These are phyloP conservation scores for Protonemura montana DNA, from an alignment of 2,888 invertebrate species.

Conservation along the genomic window DNA sequence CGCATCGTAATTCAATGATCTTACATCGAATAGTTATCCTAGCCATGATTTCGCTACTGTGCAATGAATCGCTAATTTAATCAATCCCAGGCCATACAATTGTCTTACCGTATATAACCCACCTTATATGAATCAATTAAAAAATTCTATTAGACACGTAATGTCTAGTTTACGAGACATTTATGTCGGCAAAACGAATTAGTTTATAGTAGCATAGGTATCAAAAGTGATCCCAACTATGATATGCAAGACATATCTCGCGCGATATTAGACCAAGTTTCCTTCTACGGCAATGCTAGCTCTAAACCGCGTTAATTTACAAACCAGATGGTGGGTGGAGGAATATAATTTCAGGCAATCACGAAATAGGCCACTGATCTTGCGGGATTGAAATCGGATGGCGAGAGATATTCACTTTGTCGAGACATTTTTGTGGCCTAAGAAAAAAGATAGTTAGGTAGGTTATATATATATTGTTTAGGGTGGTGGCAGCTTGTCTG, in stretches of 20 bases:
- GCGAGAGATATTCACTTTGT: background rate
- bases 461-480: background rate
- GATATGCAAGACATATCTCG: conserved; percentile 7
- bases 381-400: background rate
- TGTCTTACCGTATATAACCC: background rate
- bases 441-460: conserved; percentile 7
- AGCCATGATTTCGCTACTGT: background rate
- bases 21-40: background rate
- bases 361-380: background rate
- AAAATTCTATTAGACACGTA: background rate
- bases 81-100: background rate
- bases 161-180: background rate
- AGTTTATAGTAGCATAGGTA: background rate
- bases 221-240: background rate
- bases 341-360: background rate
- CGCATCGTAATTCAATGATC: background rate
- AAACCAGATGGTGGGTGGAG: background rate
- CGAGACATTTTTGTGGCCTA: background rate
- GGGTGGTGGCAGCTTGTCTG: background rate
- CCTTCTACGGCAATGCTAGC: background rate
- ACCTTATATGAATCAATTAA: conserved; percentile 5
- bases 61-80: background rate
- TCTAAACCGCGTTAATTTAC: background rate
- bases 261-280: background rate
- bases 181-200: background rate